Percentiles rank a stretch among this genome's conserved stretches.
Conservation (phyloP, 2,797 vertebrate genomes). For the Mormyrus hasselquistii region DNA sequence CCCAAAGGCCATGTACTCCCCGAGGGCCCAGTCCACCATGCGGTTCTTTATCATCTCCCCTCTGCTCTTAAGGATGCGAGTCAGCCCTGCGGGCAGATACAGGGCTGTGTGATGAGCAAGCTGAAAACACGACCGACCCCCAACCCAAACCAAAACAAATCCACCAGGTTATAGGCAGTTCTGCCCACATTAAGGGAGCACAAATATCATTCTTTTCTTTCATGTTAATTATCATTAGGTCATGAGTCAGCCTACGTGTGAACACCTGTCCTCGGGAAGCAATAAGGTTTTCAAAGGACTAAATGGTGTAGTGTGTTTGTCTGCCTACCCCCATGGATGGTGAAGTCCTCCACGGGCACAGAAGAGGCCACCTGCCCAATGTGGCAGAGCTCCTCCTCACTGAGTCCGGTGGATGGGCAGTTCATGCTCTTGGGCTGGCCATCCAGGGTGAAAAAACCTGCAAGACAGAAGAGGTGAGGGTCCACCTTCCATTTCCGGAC, state of each 20-base stretch:
- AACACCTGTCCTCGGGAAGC: not conserved
- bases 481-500: not conserved
- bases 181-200: not conserved
- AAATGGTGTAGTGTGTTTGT: not conserved
- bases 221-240: not conserved
- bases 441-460: slow-evolving; percentile 83
- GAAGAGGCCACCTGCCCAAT: slow-evolving; percentile 81
- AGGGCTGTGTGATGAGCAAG: not conserved
- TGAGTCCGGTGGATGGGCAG: slow-evolving; percentile 74
- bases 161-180: not conserved
- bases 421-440: slow-evolving; percentile 83
- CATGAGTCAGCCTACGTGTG: not conserved
- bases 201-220: not conserved
- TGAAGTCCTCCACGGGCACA: slow-evolving; percentile 79
- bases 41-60: slow-evolving; percentile 74
- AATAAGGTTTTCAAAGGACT: not conserved
- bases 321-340: slow-evolving; percentile 73
- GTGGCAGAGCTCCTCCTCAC: slow-evolving; percentile 68
- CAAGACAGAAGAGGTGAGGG: slow-evolving; percentile 15
- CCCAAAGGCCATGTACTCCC: slow-evolving; percentile 85
- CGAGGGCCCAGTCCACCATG: slow-evolving; percentile 82
- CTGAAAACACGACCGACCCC: not conserved
- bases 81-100: slow-evolving; percentile 55
- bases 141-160: not conserved
- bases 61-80: slow-evolving; percentile 75